Conservation (phyloP, 1,140 invertebrate species). For the Drosophila melanica region DNA sequence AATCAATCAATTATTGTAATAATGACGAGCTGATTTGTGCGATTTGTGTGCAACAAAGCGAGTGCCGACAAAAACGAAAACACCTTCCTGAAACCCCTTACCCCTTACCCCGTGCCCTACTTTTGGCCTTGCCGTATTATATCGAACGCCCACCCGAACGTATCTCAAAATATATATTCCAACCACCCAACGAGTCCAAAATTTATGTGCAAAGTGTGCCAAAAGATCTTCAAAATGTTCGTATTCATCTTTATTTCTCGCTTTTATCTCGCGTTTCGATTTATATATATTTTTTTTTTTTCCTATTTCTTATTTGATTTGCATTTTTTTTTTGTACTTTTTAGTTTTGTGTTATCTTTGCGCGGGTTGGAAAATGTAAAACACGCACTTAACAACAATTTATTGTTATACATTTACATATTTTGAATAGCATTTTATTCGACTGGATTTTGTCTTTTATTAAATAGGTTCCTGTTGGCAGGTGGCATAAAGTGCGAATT, state of each 20-base stretch:
- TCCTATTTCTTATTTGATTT: slow-evolving; percentile 6
- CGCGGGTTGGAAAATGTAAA: slow-evolving; percentile 42
- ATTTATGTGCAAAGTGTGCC: slow-evolving; percentile 70
- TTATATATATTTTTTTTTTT: neutral
- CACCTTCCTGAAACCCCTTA: neutral
- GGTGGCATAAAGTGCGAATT: slow-evolving; percentile 35
- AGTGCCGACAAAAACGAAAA: slow-evolving; percentile 18
- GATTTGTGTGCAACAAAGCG: slow-evolving; percentile 46
- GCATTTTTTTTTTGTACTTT: neutral
- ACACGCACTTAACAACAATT: slow-evolving; percentile 56
- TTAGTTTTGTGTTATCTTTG: slow-evolving; percentile 1
- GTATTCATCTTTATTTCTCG: slow-evolving; percentile 17
- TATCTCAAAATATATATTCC: slow-evolving; percentile 1
- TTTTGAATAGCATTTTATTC: slow-evolving; percentile 54
- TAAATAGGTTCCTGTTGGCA: slow-evolving; percentile 20
- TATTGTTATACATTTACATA: slow-evolving; percentile 68
- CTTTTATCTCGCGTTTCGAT: slow-evolving; percentile 16
- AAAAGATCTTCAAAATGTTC: slow-evolving; percentile 31
- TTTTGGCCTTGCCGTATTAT: slow-evolving; percentile 1
- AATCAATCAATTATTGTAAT: slow-evolving; percentile 74
- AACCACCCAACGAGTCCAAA: slow-evolving; percentile 18
- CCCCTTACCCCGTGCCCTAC: neutral
- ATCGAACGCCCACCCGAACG: slow-evolving; percentile 1
- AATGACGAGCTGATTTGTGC: slow-evolving; percentile 50
- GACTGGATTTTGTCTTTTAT: slow-evolving; percentile 18